Conservation (phyloP, 2,888 invertebrate genomes). For the Cataglyphis rosenhaueri region DNA sequence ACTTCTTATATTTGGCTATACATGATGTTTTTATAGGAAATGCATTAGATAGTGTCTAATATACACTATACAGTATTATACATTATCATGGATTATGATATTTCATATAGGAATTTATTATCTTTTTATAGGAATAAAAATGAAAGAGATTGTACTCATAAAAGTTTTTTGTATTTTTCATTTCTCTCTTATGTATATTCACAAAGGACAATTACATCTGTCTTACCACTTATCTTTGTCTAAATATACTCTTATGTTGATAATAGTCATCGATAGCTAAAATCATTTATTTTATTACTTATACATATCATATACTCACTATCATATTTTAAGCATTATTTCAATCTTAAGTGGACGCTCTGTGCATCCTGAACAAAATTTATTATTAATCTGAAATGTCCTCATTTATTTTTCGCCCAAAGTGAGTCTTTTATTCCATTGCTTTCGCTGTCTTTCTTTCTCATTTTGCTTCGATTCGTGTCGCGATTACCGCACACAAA, state of each 20-base stretch:
- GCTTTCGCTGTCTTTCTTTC: constrained; percentile 74
- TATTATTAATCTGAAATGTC: constrained; percentile 50
- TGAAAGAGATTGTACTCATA: constrained; percentile 80
- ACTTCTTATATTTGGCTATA: neutral
- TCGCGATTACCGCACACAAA: constrained; percentile 48
- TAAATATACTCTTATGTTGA: constrained; percentile 81
- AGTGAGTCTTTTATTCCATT: constrained; percentile 76
- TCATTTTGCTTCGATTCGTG: constrained; percentile 58
- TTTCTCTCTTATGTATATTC: constrained; percentile 85
- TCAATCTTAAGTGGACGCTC: constrained; percentile 54
- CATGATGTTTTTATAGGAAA: neutral
- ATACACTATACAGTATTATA: neutral
- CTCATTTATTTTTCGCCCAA: constrained; percentile 54
- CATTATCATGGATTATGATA: neutral
- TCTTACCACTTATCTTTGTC: constrained; percentile 82
- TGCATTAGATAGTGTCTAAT: neutral
- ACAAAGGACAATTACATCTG: constrained; percentile 85
- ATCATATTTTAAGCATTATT: constrained; percentile 81
- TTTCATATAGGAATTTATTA: neutral
- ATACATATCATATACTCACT: constrained; percentile 79
- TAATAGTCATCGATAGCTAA: constrained; percentile 81
- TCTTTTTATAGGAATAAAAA: constrained; percentile 1
- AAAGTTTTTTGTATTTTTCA: constrained; percentile 85
- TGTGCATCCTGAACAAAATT: constrained; percentile 44
- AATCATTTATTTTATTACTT: constrained; percentile 81